phyloP scores from a whole-genome alignment of 2,113 vertebrate species.

The Cyprinus carpio region DNA sequence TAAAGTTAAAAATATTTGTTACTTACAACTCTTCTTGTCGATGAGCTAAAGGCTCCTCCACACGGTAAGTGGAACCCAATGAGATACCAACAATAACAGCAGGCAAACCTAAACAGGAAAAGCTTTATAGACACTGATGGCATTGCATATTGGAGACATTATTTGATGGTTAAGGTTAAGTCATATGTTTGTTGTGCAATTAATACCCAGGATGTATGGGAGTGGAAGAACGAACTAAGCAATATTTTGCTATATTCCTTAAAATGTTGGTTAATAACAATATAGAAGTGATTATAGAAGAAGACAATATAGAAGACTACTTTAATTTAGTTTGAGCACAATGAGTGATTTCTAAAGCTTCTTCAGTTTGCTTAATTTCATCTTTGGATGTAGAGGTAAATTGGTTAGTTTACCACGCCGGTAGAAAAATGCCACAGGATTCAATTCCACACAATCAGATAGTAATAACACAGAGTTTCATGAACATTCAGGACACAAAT shows the following conservation, averaged over 20 bases:
- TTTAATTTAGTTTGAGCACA: too few relatives aligned
- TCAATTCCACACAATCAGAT: too few relatives aligned
- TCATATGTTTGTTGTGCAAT: not conserved
- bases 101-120: slow-evolving; percentile 61
- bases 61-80: slow-evolving; percentile 57
- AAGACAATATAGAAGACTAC: too few relatives aligned
- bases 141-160: not conserved
- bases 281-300: too few relatives aligned
- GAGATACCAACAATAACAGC: slow-evolving; percentile 60
- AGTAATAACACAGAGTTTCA: too few relatives aligned
- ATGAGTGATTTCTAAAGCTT: too few relatives aligned
- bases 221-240: not conserved
- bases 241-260: not conserved
- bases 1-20: too few relatives aligned
- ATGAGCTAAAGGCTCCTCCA: slow-evolving; percentile 60
- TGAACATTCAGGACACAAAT: too few relatives aligned
- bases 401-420: too few relatives aligned
- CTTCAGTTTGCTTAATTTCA: too few relatives aligned
- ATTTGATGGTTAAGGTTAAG: not conserved
- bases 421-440: too few relatives aligned
- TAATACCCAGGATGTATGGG: not conserved
- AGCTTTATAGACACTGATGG: not conserved
- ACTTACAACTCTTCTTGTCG: slow-evolving; percentile 71
- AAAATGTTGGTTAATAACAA: not conserved
- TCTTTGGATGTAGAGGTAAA: too few relatives aligned